Evolutionary conservation across 2,797 vertebrate genomes (phyloP).

Genomic region (Todus mexicanus): DNA sequence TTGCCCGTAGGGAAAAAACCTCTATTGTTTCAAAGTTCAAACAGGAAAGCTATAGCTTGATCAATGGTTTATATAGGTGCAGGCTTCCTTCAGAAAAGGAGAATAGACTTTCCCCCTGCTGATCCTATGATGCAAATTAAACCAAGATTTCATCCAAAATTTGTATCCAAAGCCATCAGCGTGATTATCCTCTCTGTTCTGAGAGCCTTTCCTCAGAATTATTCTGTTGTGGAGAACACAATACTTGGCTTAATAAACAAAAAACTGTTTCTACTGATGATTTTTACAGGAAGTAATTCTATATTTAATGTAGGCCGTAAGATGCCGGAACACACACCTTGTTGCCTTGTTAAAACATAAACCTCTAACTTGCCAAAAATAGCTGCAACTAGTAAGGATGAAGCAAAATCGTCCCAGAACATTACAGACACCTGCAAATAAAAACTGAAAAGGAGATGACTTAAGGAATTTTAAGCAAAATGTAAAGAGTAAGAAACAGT

Average conservation of each 20-base stretch:
- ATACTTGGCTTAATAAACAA: not conserved
- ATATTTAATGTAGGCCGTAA: not conserved
- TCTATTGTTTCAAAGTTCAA: not conserved
- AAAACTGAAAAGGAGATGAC: not conserved
- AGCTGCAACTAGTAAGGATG: not conserved
- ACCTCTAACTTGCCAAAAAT: not conserved
- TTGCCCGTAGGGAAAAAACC: not conserved
- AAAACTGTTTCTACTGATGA: not conserved
- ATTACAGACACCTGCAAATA: not conserved
- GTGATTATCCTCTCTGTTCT: not conserved
- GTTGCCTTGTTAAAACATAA: not conserved
- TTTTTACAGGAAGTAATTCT: not conserved
- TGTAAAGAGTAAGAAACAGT: not conserved
- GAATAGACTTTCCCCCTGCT: not conserved
- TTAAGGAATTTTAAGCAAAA: not conserved
- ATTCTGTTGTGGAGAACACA: not conserved
- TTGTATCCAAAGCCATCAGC: not conserved
- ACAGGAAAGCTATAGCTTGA: not conserved
- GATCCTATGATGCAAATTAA: not conserved
- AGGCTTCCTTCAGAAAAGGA: not conserved
- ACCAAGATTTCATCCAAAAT: not conserved
- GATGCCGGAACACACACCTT: not conserved
- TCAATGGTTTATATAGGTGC: not conserved
- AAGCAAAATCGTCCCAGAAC: not conserved
- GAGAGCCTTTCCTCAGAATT: not conserved